Evolutionary conservation across 2,113 vertebrate species (phyloP).

Genomic region (zebrafish (Danio rerio)): GRCz12tu NC_133192.1:14802501-14803000

Average conservation of each 20-base stretch:
- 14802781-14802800: not conserved
- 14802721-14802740: slow-evolving; percentile 22
- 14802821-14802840: not conserved
- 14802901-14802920: too few relatives aligned
- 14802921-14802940: too few relatives aligned
- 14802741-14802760: not conserved
- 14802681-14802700: slow-evolving; percentile 32
- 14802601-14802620: slow-evolving; percentile 29
- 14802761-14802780: slow-evolving; percentile 18
- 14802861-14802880: too few relatives aligned
- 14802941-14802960: too few relatives aligned
- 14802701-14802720: slow-evolving; percentile 28
- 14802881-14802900: too few relatives aligned
- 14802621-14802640: slow-evolving; percentile 15
- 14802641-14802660: slow-evolving; percentile 22
- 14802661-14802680: slow-evolving; percentile 6
- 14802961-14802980: too few relatives aligned
- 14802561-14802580: not conserved
- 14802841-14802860: not conserved
- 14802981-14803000: too few relatives aligned
- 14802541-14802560: not conserved
- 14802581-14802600: slow-evolving; percentile 32
- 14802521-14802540: not conserved
- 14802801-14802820: not conserved
- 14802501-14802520: not conserved